Base-by-base conservation (phyloP, 2,113 vertebrate species). In the Leptobrachium leishanense region DNA sequence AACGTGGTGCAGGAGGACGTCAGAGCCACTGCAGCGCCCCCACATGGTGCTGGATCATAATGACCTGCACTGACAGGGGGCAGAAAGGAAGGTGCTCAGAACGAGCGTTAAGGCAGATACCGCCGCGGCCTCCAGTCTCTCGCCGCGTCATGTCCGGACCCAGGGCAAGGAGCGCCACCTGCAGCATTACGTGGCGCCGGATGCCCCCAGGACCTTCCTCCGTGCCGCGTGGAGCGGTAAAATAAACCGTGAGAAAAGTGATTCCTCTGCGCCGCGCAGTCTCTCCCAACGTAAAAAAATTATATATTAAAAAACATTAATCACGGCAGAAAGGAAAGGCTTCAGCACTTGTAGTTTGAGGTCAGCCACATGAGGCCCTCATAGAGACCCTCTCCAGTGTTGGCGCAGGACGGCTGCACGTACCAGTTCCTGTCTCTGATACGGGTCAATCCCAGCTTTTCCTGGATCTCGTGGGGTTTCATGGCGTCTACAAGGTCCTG, bases 401-500 rank as follows among this genome's bases (percentile, higher is more conserved):
- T 96, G 2, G 95, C 95, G 59, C 95, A 96, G 76, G 95, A 95
- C 0, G 94, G 93, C 88, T 96, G 93, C 75, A 95, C 90, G 0
- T 94, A 90, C 94, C 94, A 96, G 95, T 97, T 92, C 89, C 90
- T 92, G 90, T 88, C 93, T 81, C 93, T 93, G 75, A 95, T 89
- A 20, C 82, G 73, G 4, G 92, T 90, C 8, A 97, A 89, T 40
- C 92, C 93, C 43, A 98, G 93, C 87, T 94, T 95, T 50, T 97
- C 95, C 2, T 93, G 93, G 84, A 98, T 90, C 68, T 97, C 96
- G 0, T 89, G 92, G 84, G 95, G 92, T 0, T 92, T 81, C 89
- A 97, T 92, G 86, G 96, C 96, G 0, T 97, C 97, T 72, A 95
- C 96, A 86, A 98, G 93, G 86, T 98, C 96, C 89, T 98, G 96